Evolutionary conservation across 2,888 invertebrate species (phyloP).

Genomic region (Drosophila tripunctata): DNA sequence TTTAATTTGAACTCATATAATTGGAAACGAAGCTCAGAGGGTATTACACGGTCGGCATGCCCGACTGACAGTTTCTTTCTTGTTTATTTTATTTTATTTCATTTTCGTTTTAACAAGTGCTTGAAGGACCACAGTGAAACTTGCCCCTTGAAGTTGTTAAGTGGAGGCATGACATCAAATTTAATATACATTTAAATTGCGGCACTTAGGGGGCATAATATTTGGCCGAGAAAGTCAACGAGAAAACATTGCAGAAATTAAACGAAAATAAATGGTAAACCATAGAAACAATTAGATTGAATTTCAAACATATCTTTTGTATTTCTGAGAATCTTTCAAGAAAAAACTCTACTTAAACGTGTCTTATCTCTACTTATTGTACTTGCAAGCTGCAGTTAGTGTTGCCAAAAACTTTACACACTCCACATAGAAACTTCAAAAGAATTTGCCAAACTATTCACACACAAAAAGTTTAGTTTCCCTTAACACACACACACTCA

Average conservation of each 20-base stretch:
- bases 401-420: constrained; percentile 30
- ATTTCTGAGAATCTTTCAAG: not conserved
- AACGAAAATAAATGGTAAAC: not conserved
- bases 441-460: constrained; percentile 38
- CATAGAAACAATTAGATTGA: not conserved
- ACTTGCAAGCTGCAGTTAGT: constrained; percentile 19
- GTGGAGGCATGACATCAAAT: constrained; percentile 30
- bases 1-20: no score
- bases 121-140: constrained; percentile 5
- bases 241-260: not conserved
- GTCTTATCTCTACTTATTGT: not conserved
- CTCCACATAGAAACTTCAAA: constrained; percentile 56
- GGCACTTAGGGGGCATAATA: constrained; percentile 10
- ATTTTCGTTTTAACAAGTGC: not conserved
- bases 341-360: not conserved
- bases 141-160: constrained; percentile 26
- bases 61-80: no score
- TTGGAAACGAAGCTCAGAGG: no score
- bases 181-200: constrained; percentile 41
- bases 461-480: constrained; percentile 27
- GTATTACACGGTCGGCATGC: no score
- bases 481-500: not conserved
- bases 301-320: not conserved
- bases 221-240: constrained; percentile 2
- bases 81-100: not conserved